Percentiles rank a stretch among this genome's conserved stretches.
Conservation (phyloP, 2,113 vertebrate genomes). For the Pteruthius melanotis region DNA sequence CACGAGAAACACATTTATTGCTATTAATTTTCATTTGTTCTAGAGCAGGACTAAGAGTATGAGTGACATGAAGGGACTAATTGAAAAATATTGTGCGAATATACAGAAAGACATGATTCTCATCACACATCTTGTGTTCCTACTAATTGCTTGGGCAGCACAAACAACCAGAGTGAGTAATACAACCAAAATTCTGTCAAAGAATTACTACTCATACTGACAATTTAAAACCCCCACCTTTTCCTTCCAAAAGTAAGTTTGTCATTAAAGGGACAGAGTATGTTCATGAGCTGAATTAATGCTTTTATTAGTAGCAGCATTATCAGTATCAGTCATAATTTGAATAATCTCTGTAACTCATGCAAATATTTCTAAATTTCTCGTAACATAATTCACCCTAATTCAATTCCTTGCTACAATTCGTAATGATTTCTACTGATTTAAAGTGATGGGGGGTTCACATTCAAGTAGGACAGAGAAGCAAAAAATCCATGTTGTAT, state of each 20-base stretch:
- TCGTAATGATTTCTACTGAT: neutral
- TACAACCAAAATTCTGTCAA: neutral
- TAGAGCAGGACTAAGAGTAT: neutral
- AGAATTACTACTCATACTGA: neutral
- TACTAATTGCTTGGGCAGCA: neutral
- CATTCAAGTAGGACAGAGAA: neutral
- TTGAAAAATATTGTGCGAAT: neutral
- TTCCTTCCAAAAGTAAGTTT: neutral
- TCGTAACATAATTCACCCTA: rapidly evolving
- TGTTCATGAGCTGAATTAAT: neutral
- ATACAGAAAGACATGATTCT: neutral
- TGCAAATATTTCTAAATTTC: neutral
- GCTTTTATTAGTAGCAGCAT: neutral
- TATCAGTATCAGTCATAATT: neutral
- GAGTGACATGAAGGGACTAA: neutral
- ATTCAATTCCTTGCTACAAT: neutral
- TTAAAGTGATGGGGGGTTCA: neutral
- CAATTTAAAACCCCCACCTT: neutral
- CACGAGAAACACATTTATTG: neutral
- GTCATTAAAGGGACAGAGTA: neutral
- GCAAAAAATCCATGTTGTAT: neutral
- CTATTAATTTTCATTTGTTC: neutral
- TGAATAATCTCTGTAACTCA: neutral
- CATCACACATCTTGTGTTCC: rapidly evolving
- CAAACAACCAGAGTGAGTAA: neutral